Evolutionary conservation across 2,888 invertebrate genomes (phyloP), one percentile per base, ranked within the genome.

Genomic region (Willowsia nigromaculata): DNA sequence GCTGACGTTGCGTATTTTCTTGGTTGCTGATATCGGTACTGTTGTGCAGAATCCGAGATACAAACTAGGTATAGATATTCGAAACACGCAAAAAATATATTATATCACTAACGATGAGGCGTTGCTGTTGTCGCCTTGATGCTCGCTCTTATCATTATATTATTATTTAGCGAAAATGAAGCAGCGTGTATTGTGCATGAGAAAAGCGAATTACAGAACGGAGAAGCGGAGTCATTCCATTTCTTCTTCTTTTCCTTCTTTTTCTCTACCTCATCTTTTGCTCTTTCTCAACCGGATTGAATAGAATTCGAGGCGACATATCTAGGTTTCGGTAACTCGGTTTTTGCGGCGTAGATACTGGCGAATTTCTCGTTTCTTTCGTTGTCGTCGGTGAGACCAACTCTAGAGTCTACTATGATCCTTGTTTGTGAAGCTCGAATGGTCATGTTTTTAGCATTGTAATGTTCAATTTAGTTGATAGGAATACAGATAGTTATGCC

Each of bases 241-340:
- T 74, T 25, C 22, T 43, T 71, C 40, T 11, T 22, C 22, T 47
- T n/a, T 0, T 74, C 47, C 27, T 0, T 74, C 47, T 62, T 3
- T 62, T 22, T 62, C 43, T 81, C 59, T 11, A 13, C 0, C 53
- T 84, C 43, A 1, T 47, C 40, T n/a, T 62, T 59, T 62, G 43
- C 74, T 88, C 76, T 56, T 71, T 59, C 50, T 81, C 80, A 43
- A 80, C 18, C 13, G 40, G 30, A 71, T 37, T 88, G 25, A 30
- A 65, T 78, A 80, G 71, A 82, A 68, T 53, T 82, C 50, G 25
- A 82, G 47, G 25, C 78, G 88, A 83, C 88, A 88, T 56, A 88
- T 88, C 82, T 88, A 62, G 82, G 88, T 88, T 82, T 88, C 82
- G 88, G 82, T 88, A 40, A 83, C 82, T 88, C 82, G 88, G 82